phyloP scores from a whole-genome alignment of 2,797 vertebrate genomes.

The Pygocentrus nattereri region DNA sequence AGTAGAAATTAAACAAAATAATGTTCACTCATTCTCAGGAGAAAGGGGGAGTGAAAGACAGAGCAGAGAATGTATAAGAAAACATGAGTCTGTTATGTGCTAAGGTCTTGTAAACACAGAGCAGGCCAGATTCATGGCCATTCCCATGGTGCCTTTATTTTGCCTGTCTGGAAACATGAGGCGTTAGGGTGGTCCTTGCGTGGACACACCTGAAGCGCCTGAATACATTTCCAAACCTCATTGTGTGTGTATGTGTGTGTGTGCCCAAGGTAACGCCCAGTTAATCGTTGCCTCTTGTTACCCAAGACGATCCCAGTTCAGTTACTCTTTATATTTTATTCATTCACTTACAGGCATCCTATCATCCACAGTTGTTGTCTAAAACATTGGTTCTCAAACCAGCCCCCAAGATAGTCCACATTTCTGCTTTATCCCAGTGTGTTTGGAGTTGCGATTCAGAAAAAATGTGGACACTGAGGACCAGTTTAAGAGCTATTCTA shows the following conservation, averaged over 20 bases:
- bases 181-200: constrained; percentile 3
- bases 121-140: constrained; percentile 26
- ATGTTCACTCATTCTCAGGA: constrained; percentile 1
- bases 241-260: background rate
- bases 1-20: constrained; percentile 39
- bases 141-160: constrained; percentile 39
- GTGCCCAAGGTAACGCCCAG: background rate
- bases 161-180: constrained; percentile 38
- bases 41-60: background rate
- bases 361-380: background rate
- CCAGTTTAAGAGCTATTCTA: background rate
- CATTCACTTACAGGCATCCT: background rate
- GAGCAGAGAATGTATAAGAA: background rate
- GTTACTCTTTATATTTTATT: background rate
- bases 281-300: constrained; percentile 24
- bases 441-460: too few relatives aligned
- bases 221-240: constrained; percentile 27
- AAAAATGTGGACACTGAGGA: too few relatives aligned
- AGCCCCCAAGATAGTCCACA: too few relatives aligned
- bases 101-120: constrained; percentile 39
- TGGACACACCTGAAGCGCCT: constrained; percentile 43
- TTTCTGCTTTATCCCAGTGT: too few relatives aligned
- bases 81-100: constrained; percentile 1
- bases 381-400: too few relatives aligned
- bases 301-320: background rate